Base-by-base conservation (phyloP, 1,140 invertebrate species). In the Nymphalis io region DNA sequence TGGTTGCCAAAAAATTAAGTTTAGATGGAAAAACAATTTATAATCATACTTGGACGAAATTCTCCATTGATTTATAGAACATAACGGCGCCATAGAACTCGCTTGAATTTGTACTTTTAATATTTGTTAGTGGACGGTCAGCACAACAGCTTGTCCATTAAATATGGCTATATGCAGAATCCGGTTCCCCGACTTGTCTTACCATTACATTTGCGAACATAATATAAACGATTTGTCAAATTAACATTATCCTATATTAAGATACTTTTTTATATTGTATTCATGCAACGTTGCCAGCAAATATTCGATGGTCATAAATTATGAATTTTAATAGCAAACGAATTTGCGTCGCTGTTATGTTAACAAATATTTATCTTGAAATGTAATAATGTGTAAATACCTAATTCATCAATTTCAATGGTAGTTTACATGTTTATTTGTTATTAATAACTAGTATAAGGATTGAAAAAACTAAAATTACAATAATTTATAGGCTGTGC, bases 171-270 rank as follows among this genome's bases (percentile, higher is more conserved):
- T 39, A 38, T n/a, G 66, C 57, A 21, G 42, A 65, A 70, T 60
- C 63, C 59, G 67, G 61, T 69, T 69, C 42, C 42, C 38, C 18
- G 20, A 58, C 44, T 61, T 48, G 57, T 63, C 64, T 64, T 74
- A 40, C 51, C 62, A 39, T 62, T 60, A 48, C 44, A 68, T 48
- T 60, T 13, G 46, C 59, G 51, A 64, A 64, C 33, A 48, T 51
- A 33, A 67, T 60, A 68, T 58, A 33, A 65, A 68, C 68, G 57
- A 64, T 70, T 70, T 70, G 72, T 70, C 38, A 70, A 73, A 68
- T 73, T 84, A 82, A 67, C 65, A 60, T 60, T 60, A 51, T 67
- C 12, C 38, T 59, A 51, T 62, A 62, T 62, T 62, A 38, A 51
- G 60, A 51, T 62, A 61, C 12, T 61, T 62, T 51, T 62, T 33